Base-by-base conservation (phyloP, 2,113 vertebrate species). In the Turnix velox region DNA sequence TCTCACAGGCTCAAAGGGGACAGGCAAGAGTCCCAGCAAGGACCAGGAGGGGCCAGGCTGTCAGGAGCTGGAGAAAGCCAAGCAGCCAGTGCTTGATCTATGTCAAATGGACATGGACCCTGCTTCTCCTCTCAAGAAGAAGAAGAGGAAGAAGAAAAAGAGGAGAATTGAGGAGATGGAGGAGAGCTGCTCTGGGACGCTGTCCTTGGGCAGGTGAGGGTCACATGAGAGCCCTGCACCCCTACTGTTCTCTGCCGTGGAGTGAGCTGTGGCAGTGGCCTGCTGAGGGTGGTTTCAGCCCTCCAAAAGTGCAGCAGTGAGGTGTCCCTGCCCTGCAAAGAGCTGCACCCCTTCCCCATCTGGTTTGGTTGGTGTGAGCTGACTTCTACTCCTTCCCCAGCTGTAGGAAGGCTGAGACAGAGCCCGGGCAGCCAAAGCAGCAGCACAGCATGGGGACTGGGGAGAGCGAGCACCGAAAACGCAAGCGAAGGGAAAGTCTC, bases 401-500 rank as follows among this genome's bases (percentile, higher is more conserved):
- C 55, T 74, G 20, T 5, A 40, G n/a, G n/a, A 27, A 27, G 8
- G 42, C 9, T 25, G 80, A 72, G 62, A 4, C 13, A 3, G 87
- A 96, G 66, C 69, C 87, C 59, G 18, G 35, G 6, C 35, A 23
- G 31, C 17, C 23, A 4, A 48, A 96, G 90, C 49, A n/a, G 35
- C 52, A 2, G 46, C 22, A 4, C 4, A 81, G 39, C 12, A 0
- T 31, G 11, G 88, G 33, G 54, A 37, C 52, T 30, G 97, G 84
- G 13, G 92, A 91, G 74, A 81, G 30, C 0, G 33, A 92, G 37
- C 95, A 71, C 51, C 77, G 79, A 4, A 90, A 86, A 28, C 69
- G 30, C 80, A 98, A 96, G 88, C 52, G 85, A 87, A 96, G 93
- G 48, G 96, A 97, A 71, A 94, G 93, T 88, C 95, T 79, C 33